phyloP scores from a whole-genome alignment of 2,888 invertebrate species.

The Noctua pronuba region DNA sequence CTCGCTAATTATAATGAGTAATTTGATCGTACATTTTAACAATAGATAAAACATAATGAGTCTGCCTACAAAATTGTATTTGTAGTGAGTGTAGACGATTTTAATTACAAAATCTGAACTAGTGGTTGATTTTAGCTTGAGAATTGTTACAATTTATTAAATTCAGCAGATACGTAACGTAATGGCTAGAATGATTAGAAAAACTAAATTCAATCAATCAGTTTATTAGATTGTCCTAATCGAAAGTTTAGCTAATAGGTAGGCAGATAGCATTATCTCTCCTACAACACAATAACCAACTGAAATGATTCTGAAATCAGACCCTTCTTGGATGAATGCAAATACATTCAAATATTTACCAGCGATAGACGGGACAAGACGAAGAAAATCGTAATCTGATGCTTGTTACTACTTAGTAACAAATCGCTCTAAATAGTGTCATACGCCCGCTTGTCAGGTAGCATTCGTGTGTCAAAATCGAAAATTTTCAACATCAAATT shows the following conservation, averaged over 20 bases:
- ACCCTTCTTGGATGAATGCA: background rate
- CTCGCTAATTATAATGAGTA: background rate
- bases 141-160: constrained; percentile 4
- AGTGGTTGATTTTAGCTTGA: background rate
- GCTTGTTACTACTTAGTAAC: too few species aligned
- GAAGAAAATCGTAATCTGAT: too few species aligned
- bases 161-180: background rate
- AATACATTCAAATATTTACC: too few species aligned
- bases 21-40: background rate
- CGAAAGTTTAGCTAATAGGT: background rate
- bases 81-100: background rate
- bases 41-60: background rate
- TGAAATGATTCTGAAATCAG: background rate
- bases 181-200: background rate
- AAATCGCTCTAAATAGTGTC: too few species aligned
- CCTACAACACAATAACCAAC: background rate
- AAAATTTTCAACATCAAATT: too few species aligned
- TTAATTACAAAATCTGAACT: background rate
- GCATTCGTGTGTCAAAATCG: too few species aligned
- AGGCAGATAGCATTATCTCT: background rate
- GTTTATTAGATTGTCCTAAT: background rate
- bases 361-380: too few species aligned
- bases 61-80: background rate
- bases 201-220: background rate
- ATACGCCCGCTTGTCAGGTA: too few species aligned